Evolutionary conservation across 2,113 vertebrate genomes (phyloP).

Genomic region (Erythrocebus patas): DNA sequence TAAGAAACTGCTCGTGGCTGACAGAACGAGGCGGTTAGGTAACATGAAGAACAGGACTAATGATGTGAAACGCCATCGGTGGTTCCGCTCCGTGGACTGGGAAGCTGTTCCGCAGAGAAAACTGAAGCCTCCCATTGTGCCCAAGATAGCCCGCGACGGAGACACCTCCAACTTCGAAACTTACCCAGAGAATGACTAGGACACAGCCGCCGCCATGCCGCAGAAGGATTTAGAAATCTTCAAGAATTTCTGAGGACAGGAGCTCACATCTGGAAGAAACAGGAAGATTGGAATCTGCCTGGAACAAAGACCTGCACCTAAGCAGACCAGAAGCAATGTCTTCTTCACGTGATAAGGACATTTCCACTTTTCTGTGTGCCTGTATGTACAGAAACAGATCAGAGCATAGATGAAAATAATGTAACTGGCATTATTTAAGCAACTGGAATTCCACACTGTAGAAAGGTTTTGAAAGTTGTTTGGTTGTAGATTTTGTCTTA

Average conservation of each 20-base stretch:
- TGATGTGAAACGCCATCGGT: no score
- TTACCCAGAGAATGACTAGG: constrained; percentile 95
- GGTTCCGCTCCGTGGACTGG: no score
- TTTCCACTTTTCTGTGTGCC: not conserved
- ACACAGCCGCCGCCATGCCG: constrained; percentile 85
- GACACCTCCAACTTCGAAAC: constrained; percentile 97
- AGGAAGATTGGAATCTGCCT: constrained; percentile 29
- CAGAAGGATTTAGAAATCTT: constrained; percentile 94
- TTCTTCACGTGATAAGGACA: not conserved
- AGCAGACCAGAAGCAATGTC: not conserved
- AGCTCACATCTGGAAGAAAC: not conserved
- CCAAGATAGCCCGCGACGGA: constrained; percentile 92
- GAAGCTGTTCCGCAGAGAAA: no score
- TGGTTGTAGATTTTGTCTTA: constrained; percentile 50
- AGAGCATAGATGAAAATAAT: not conserved
- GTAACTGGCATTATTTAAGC: constrained; percentile 33
- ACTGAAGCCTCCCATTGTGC: constrained; percentile 92
- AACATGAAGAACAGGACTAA: constrained; percentile 89
- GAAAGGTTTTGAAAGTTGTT: not conserved
- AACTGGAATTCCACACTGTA: constrained; percentile 50
- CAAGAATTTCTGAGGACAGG: constrained; percentile 89
- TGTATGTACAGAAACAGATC: not conserved
- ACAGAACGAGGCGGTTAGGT: constrained; percentile 92
- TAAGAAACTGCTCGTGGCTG: constrained; percentile 95
- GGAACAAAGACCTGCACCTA: not conserved